Evolutionary conservation across 2,888 invertebrate genomes (phyloP), one percentile per base, ranked within the genome.

Genomic region (Globia sparganii): DNA sequence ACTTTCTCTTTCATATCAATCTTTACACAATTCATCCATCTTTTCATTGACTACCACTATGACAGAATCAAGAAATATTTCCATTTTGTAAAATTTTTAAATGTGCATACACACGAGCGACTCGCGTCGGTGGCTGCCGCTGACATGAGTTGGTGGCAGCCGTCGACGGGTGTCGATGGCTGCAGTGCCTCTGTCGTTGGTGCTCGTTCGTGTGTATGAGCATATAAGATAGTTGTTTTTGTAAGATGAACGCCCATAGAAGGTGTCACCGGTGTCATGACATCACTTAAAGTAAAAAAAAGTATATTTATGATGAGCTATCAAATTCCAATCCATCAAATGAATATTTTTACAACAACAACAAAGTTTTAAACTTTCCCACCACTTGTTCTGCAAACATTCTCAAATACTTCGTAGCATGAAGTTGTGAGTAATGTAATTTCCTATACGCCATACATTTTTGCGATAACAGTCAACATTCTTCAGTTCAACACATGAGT

Each of bases 391-490:
- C 6, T 40, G 31, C 40, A 46, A 77, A 83, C 31, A 83, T 77
- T 80, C 49, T 68, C 0, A 5, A 78, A 72, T 18, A 58, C 28
- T 70, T 46, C 31, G 4, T 5, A 77, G 31, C 34, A 43, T 62
- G 49, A 58, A 64, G 34, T 68, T 66, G 11, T 34, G n/a, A n/a
- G 58, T 73, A 66, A 73, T 62, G 49, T 62, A 74, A 83, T 80
- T 62, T 74, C 69, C 58, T 61, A 53, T 43, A 62, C 40, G 31
- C 66, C 28, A 74, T 65, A 84, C 71, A 85, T 83, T 85, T 85
- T 85, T 85, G 72, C 64, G 25, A 72, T 62, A 66, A 0, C 61
- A 28, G 46, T 18, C 21, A n/a, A 58, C 66, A 77, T 85, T 77
- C 69, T 81, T 77, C 13, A 43, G 53, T 61, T 49, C 28, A 68